These are phyloP conservation scores for Dynastes tityus DNA, from an alignment of 2,888 invertebrate species.

Conservation along the genomic window DNA sequence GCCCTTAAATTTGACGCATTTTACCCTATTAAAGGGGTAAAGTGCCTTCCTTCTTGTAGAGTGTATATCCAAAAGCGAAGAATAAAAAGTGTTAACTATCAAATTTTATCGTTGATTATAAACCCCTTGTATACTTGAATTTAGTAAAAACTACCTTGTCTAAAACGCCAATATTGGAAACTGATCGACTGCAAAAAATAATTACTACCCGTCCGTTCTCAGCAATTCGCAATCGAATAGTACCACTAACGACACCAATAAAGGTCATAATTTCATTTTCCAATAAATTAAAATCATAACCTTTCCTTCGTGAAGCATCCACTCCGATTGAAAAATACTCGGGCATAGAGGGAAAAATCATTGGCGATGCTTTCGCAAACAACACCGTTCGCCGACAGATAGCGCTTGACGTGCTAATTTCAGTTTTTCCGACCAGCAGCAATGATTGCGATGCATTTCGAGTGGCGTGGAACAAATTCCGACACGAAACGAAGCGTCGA, in stretches of 20 bases:
- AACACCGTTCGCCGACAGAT: conserved; percentile 9
- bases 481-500: background rate
- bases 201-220: too few relatives aligned
- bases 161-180: too few relatives aligned
- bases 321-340: background rate
- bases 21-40: background rate
- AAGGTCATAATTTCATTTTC: background rate
- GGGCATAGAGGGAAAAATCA: background rate
- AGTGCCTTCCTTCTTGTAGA: background rate
- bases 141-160: too few relatives aligned
- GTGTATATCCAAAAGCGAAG: too few relatives aligned
- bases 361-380: background rate
- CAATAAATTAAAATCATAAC: background rate
- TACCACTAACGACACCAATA: background rate
- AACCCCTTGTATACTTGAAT: too few relatives aligned
- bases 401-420: background rate
- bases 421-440: background rate
- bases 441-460: conserved; percentile 13
- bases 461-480: background rate
- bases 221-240: too few relatives aligned
- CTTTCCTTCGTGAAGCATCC: background rate
- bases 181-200: too few relatives aligned
- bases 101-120: too few relatives aligned
- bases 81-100: too few relatives aligned
- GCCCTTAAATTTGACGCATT: background rate